Percentiles rank a stretch among this genome's conserved stretches.
phyloP scores from a whole-genome alignment of 2,888 invertebrate species.

The Smittia aterrima region DNA sequence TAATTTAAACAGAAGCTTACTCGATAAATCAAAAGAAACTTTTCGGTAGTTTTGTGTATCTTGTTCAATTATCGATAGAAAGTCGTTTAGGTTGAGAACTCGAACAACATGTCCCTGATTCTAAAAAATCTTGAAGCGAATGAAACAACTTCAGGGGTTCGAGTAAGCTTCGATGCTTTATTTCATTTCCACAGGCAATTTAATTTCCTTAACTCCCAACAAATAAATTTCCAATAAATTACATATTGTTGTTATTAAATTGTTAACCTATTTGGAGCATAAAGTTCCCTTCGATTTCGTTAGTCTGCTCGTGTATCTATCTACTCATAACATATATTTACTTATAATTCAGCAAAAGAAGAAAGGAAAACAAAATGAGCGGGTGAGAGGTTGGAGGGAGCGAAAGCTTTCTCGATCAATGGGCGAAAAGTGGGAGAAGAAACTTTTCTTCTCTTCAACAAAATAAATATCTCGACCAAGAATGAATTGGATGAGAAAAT shows the following conservation, averaged over 20 bases:
- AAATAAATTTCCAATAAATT: constrained; percentile 40
- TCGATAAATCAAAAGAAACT: too few species aligned
- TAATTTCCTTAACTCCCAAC: constrained; percentile 35
- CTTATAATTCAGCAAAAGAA: constrained; percentile 19
- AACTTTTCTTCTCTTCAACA: not conserved
- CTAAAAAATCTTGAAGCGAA: too few species aligned
- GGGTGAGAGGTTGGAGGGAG: not conserved
- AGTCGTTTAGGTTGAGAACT: too few species aligned
- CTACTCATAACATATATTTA: not conserved
- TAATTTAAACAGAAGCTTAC: too few species aligned
- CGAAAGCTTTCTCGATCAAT: not conserved
- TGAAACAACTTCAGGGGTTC: not conserved
- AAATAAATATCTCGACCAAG: not conserved
- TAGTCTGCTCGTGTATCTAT: not conserved
- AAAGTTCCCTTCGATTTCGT: constrained; percentile 5
- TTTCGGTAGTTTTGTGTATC: too few species aligned
- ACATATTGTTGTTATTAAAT: constrained; percentile 41
- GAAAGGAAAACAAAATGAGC: constrained; percentile 3
- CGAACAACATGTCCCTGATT: too few species aligned
- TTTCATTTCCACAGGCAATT: constrained; percentile 39
- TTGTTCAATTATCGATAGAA: too few species aligned
- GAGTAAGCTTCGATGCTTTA: constrained; percentile 9
- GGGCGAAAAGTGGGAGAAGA: not conserved
- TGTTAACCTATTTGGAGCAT: constrained; percentile 35
- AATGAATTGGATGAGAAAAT: not conserved